These are phyloP conservation scores for Folsomia manolachei DNA, from an alignment of 2,888 invertebrate genomes.

Conservation along the genomic window DNA sequence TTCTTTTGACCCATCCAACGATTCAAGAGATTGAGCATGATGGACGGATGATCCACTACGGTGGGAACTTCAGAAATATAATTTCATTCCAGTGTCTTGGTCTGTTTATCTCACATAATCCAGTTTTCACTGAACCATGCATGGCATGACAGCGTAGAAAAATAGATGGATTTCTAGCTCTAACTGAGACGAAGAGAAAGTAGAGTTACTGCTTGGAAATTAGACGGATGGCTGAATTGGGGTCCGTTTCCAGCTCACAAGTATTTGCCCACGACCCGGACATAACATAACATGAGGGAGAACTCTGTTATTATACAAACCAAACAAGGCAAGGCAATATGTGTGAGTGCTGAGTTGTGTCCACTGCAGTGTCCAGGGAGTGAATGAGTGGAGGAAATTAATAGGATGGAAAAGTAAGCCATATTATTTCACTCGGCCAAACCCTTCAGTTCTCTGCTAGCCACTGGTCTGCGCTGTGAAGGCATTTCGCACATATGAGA, in stretches of 20 bases:
- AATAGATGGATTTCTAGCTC: not conserved
- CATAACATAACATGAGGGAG: not conserved
- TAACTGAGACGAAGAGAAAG: too few species aligned
- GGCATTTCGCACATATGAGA: not conserved
- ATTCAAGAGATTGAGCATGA: too few species aligned
- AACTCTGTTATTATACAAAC: not conserved
- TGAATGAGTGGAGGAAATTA: not conserved
- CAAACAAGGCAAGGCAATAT: too few species aligned
- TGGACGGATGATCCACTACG: too few species aligned
- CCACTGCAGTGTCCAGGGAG: not conserved
- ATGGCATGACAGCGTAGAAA: not conserved
- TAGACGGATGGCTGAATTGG: not conserved
- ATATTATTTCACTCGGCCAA: not conserved
- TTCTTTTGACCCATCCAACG: not conserved
- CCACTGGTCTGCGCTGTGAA: too few species aligned
- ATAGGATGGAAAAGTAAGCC: not conserved
- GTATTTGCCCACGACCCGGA: too few species aligned
- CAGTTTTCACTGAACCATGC: not conserved
- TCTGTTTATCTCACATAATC: slow-evolving; percentile 5
- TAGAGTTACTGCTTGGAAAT: not conserved
- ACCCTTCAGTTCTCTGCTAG: too few species aligned
- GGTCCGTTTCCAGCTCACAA: not conserved
- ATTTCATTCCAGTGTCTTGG: not conserved
- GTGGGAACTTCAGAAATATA: too few species aligned
- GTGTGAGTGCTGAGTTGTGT: too few species aligned